Percentiles rank a stretch among this genome's conserved stretches.
These are phyloP conservation scores for Leptothorax acervorum DNA, from an alignment of 2,888 invertebrate species.

Conservation along the genomic window DNA sequence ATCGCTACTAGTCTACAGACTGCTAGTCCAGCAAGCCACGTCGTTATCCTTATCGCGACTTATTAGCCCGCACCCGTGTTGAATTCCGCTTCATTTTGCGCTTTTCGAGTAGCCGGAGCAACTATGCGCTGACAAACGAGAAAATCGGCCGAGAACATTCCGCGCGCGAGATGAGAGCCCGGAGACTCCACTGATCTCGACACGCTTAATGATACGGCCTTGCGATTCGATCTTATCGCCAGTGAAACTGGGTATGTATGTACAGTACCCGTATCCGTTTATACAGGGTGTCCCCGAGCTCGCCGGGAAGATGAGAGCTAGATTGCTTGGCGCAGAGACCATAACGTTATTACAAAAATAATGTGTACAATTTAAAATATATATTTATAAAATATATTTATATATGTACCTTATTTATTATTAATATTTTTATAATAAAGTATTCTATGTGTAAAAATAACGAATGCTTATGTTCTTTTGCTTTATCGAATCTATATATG, in stretches of 20 bases:
- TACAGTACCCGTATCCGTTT: conserved; percentile 32
- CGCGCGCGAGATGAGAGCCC: conserved; percentile 15
- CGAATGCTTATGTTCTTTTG: neutral
- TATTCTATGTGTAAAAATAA: neutral
- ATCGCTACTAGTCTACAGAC: neutral
- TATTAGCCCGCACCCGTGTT: conserved; percentile 49
- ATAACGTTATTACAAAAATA: neutral
- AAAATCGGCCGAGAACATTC: conserved; percentile 11
- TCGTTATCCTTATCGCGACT: conserved; percentile 54
- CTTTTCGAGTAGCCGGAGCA: conserved; percentile 17
- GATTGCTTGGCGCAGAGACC: neutral
- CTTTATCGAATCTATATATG: neutral
- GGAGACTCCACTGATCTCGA: conserved; percentile 19
- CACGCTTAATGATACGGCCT: conserved; percentile 46
- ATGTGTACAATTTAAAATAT: neutral
- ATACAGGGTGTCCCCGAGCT: conserved; percentile 4
- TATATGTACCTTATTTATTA: neutral
- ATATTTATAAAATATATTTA: neutral
- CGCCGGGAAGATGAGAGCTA: neutral
- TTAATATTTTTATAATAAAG: neutral
- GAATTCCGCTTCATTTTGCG: conserved; percentile 54
- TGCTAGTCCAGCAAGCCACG: neutral
- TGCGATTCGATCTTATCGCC: conserved; percentile 58
- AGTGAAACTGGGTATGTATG: conserved; percentile 26
- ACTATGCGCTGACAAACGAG: conserved; percentile 26